Conservation (phyloP, 2,113 vertebrate genomes). For the Malurus cyaneus region DNA sequence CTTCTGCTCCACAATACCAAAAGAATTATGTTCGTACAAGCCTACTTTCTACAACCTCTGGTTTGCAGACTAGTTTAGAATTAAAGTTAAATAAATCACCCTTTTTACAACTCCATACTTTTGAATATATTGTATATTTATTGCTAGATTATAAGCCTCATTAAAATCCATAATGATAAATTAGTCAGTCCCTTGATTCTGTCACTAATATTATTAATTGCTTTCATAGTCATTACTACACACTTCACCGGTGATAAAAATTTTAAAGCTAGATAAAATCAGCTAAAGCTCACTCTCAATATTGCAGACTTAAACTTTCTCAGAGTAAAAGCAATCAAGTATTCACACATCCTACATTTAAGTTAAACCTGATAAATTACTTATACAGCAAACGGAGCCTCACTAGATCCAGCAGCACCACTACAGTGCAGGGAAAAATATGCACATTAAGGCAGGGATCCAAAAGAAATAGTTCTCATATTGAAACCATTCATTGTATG, state of each 20-base stretch:
- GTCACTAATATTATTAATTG: conserved; percentile 64
- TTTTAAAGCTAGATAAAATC: conserved; percentile 65
- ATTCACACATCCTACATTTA: background rate
- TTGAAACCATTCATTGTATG: background rate
- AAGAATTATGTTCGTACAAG: background rate
- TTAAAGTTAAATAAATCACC: conserved; percentile 59
- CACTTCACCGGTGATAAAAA: conserved; percentile 45
- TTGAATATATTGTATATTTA: conserved; percentile 62
- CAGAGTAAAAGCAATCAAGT: conserved; percentile 17
- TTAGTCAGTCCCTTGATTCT: conserved; percentile 63
- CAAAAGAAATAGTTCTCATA: background rate
- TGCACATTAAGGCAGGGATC: background rate
- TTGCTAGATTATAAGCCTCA: conserved; percentile 63
- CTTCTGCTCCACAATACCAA: background rate
- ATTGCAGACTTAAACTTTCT: background rate
- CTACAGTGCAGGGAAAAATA: background rate
- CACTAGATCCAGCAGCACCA: background rate
- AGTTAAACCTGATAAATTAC: conserved; percentile 42
- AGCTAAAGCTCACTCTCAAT: conserved; percentile 11
- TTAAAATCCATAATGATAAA: conserved; percentile 70
- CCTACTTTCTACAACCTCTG: background rate
- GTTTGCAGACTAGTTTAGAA: conserved; percentile 5
- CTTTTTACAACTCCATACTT: conserved; percentile 20
- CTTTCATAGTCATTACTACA: conserved; percentile 58
- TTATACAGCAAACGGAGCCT: background rate